A percentile compares a stretch with the other conserved stretches of the same genome.
phyloP scores from a whole-genome alignment of 92 coral and sea anemone species.

The Bergia sp. region DNA sequence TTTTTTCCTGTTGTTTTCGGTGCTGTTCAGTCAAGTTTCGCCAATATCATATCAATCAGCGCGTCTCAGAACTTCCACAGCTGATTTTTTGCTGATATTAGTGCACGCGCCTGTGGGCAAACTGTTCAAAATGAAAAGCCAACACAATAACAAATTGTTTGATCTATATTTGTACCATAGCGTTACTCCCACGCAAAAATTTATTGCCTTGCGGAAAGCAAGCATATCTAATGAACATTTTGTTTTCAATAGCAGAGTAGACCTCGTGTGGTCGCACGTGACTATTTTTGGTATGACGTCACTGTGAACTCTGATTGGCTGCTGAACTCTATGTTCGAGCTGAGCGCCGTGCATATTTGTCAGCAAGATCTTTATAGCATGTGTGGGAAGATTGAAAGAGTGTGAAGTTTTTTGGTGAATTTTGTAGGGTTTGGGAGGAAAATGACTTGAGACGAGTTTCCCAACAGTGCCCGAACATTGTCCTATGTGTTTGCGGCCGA shows the following conservation, averaged over 20 bases:
- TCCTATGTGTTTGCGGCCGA: constrained; percentile 36
- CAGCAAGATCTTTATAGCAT: constrained; percentile 53
- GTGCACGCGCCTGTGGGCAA: constrained; percentile 22
- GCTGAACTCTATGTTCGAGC: constrained; percentile 51
- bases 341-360: constrained; percentile 74
- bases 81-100: constrained; percentile 15
- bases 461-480: constrained; percentile 45
- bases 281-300: constrained; percentile 74
- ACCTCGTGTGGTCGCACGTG: constrained; percentile 94
- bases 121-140: constrained; percentile 20
- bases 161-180: constrained; percentile 34
- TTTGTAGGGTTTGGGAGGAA: constrained; percentile 40
- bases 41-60: background rate
- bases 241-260: background rate
- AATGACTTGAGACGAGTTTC: constrained; percentile 58
- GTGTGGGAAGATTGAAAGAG: constrained; percentile 52
- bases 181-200: constrained; percentile 35
- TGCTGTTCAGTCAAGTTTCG: background rate
- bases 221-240: constrained; percentile 28
- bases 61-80: constrained; percentile 11
- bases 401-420: constrained; percentile 44
- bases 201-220: constrained; percentile 9
- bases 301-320: constrained; percentile 82
- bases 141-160: constrained; percentile 34
- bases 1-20: background rate